Percentiles rank a stretch among this genome's conserved stretches.
phyloP scores from a whole-genome alignment of 2,888 invertebrate species.

The Callyntrura sp. region DNA sequence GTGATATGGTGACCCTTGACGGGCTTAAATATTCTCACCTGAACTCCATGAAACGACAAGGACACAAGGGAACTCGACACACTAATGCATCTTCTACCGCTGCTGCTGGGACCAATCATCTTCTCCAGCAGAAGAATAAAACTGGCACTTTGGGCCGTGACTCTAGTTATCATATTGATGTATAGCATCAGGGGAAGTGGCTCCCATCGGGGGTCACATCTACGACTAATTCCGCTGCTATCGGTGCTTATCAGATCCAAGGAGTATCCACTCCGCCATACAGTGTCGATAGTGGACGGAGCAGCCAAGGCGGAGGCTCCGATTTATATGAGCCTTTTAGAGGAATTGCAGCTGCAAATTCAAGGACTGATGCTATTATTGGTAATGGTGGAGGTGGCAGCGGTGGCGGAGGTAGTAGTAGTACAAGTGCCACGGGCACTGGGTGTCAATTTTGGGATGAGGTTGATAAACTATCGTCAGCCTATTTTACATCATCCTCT shows the following conservation, averaged over 20 bases:
- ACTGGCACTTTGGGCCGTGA: conserved; percentile 78
- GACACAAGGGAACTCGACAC: conserved; percentile 69
- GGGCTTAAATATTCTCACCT: conserved; percentile 70
- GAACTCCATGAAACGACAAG: conserved; percentile 78
- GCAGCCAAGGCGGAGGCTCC: conserved; percentile 69
- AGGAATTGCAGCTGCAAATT: conserved; percentile 20
- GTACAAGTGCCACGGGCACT: conserved; percentile 57
- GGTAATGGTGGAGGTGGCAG: conserved; percentile 38
- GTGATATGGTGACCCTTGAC: conserved; percentile 71
- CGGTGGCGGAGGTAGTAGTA: conserved; percentile 49
- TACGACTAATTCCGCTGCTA: neutral
- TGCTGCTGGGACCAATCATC: conserved; percentile 71
- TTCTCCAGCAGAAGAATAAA: conserved; percentile 76
- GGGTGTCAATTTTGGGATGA: conserved; percentile 72
- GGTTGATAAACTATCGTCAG: conserved; percentile 67
- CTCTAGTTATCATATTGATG: conserved; percentile 79
- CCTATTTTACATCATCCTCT: conserved; percentile 68
- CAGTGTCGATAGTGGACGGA: conserved; percentile 66
- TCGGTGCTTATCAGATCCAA: conserved; percentile 59
- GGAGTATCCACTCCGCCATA: conserved; percentile 63
- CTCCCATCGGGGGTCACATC: conserved; percentile 60
- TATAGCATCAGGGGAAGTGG: conserved; percentile 79
- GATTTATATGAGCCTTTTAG: conserved; percentile 66
- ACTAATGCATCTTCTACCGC: conserved; percentile 59
- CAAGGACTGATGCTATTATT: conserved; percentile 28